These are phyloP conservation scores for Oncorhynchus clarkii DNA, from an alignment of 2,113 vertebrate genomes.

Conservation along the genomic window DNA sequence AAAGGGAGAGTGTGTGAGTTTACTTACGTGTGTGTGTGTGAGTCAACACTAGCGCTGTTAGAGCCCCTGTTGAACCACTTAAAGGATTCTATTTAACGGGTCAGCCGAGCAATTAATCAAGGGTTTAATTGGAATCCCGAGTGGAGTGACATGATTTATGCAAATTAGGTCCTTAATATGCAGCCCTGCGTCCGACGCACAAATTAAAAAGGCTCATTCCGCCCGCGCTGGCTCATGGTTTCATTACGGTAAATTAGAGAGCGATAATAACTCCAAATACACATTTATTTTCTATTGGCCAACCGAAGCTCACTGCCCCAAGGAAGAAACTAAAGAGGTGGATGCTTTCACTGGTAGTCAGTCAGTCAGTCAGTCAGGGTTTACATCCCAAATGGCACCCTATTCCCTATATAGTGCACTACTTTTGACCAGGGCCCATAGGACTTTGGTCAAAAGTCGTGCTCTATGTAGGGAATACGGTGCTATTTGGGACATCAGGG, in stretches of 20 bases:
- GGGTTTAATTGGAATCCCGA: conserved; percentile 74
- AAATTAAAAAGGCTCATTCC: conserved; percentile 71
- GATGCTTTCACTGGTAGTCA: conserved; percentile 39
- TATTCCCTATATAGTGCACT: no score
- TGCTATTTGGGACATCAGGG: no score
- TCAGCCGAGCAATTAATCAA: conserved; percentile 75
- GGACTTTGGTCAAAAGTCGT: no score
- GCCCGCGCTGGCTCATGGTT: conserved; percentile 60
- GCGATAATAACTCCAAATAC: conserved; percentile 71
- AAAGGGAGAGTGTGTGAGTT: not conserved
- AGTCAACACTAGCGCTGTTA: conserved; percentile 57
- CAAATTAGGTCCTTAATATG: conserved; percentile 77
- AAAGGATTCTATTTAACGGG: conserved; percentile 77
- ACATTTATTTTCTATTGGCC: conserved; percentile 67
- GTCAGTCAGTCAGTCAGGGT: conserved; percentile 31
- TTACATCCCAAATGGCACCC: no score
- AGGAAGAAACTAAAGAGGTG: conserved; percentile 45
- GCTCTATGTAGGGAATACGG: no score
- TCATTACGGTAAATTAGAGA: conserved; percentile 71
- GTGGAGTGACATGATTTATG: conserved; percentile 76
- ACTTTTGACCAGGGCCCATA: no score
- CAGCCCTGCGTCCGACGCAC: conserved; percentile 58
- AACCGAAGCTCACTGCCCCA: conserved; percentile 52
- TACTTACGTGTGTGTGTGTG: not conserved
- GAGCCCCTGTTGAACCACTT: conserved; percentile 74